A percentile compares a stretch with the other conserved stretches of the same genome.
These are phyloP conservation scores for Myiopsitta monachus DNA, from an alignment of 2,113 vertebrate species.

Conservation along the genomic window DNA sequence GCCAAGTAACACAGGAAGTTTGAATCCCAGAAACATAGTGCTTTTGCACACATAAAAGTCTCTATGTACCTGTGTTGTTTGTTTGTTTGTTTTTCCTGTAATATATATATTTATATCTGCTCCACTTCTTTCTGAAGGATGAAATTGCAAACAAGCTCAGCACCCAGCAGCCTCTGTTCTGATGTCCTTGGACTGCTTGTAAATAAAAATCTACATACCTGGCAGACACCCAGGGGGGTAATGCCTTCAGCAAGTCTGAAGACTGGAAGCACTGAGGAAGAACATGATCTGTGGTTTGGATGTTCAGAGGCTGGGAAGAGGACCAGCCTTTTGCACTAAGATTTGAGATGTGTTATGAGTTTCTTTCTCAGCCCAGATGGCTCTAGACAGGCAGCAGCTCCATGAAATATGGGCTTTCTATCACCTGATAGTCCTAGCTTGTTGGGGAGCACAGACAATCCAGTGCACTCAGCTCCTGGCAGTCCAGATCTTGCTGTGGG, in stretches of 20 bases:
- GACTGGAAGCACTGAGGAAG: not conserved
- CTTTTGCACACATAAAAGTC: not conserved
- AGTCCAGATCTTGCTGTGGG: fast-evolving
- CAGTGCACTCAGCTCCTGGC: fast-evolving
- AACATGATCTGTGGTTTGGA: too few species aligned
- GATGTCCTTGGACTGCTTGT: not conserved
- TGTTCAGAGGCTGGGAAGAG: too few species aligned
- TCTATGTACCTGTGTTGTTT: not conserved
- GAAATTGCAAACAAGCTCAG: not conserved
- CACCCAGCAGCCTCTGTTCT: not conserved
- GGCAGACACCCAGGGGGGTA: not conserved
- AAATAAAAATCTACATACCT: not conserved
- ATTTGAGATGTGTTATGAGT: not conserved
- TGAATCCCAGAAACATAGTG: not conserved
- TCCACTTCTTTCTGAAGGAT: not conserved
- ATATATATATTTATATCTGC: not conserved
- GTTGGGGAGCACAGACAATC: too few species aligned
- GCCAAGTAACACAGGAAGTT: not conserved
- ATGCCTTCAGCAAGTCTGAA: not conserved
- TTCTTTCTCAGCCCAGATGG: not conserved
- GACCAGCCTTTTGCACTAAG: not conserved
- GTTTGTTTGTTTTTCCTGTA: not conserved
- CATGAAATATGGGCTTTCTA: not conserved
- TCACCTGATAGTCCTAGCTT: not conserved
- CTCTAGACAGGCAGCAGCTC: not conserved